phyloP scores from a whole-genome alignment of 2,797 vertebrate species.

The Perodicticus potto region DNA sequence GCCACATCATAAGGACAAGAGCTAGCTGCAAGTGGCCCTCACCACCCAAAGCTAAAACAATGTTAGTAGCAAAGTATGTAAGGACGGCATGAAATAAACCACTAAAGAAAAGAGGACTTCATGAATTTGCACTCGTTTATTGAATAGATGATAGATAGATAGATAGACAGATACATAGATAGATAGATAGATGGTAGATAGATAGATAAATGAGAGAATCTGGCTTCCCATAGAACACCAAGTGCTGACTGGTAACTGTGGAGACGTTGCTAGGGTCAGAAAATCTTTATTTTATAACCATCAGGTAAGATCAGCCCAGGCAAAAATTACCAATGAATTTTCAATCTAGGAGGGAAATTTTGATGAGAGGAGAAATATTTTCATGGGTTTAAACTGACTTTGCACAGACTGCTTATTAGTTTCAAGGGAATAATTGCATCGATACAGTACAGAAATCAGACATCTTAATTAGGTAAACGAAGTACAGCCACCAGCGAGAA shows the following conservation, averaged over 20 bases:
- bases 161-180: background rate
- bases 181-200: background rate
- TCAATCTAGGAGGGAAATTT: background rate
- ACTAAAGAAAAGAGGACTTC: background rate
- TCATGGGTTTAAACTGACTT: background rate
- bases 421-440: background rate
- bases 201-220: background rate
- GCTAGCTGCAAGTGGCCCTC: background rate
- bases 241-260: background rate
- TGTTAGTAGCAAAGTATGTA: background rate
- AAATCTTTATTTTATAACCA: background rate
- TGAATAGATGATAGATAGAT: background rate
- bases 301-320: background rate
- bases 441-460: background rate
- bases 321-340: background rate
- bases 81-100: background rate
- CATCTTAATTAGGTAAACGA: constrained; percentile 14
- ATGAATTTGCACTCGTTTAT: background rate
- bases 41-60: background rate
- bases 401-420: background rate
- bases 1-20: background rate
- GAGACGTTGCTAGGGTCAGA: background rate
- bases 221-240: background rate
- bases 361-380: background rate
- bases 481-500: constrained; percentile 31